Evolutionary conservation across 2,888 invertebrate genomes (phyloP), one percentile per base, ranked within the genome.

Genomic region (Antitype chi): DNA sequence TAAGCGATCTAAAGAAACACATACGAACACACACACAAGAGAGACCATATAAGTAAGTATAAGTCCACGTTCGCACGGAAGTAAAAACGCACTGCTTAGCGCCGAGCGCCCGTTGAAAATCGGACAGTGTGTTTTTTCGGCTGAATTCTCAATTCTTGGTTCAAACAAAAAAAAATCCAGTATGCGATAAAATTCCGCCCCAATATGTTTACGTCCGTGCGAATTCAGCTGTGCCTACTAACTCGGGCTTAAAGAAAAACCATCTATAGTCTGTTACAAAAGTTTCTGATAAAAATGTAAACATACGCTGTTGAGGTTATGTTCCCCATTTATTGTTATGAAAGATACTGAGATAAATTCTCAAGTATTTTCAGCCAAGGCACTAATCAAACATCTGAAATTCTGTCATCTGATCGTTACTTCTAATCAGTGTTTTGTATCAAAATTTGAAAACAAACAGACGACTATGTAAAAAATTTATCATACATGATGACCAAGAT

Each of bases 1-100:
- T 99, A 82, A 99, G 99, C 94, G 99, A 99, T 96, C 97, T 99
- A 88, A 98, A 99, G 95, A 99, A 99, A 97, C 99, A 99, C 94
- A 98, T 98, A 89, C 97, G 99, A 79, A 99, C 99, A 43, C 99
- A 99, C 91, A 99, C 99, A 25, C 98, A 99, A 93, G 99, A 99
- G 94, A 97, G 98, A 89, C 98, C 98, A 0, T 99, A 98, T 95
- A 98, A 98, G 98, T 98, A 96, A 96, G 97, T 97, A 87, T 81
- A 32, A 53, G 11, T 23, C 23, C 53, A 23, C 23, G 23, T 8
- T 23, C 8, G 3, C 11, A n/a, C 23, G 53, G 23, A 43, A 1
- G 8, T 43, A 9, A 43, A 43, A 43, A 43, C 43, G 8, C 43
- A 9, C 9, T 43, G 43, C 43, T 43, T 8, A 43, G 9, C 43